Evolutionary conservation across 1,140 invertebrate genomes (phyloP).

Genomic region (Himalopsyche phryganea): DNA sequence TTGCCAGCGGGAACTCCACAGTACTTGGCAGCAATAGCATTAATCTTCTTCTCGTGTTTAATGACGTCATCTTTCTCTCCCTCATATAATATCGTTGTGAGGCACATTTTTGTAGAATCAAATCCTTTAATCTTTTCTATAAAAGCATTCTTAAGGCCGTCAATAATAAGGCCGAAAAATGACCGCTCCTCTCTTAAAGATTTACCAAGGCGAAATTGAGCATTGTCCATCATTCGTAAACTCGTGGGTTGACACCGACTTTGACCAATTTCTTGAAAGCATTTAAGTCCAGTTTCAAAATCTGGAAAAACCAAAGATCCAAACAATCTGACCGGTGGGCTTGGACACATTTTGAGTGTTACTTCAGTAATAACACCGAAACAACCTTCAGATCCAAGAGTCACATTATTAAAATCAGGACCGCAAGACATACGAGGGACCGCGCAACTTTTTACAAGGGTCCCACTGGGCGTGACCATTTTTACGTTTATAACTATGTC

Average conservation of each 20-base stretch:
- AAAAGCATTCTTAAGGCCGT: slow-evolving; percentile 63
- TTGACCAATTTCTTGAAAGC: slow-evolving; percentile 54
- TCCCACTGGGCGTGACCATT: slow-evolving; percentile 63
- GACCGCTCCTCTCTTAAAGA: slow-evolving; percentile 57
- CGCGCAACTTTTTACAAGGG: slow-evolving; percentile 59
- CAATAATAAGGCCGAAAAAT: slow-evolving; percentile 53
- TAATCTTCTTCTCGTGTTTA: slow-evolving; percentile 59
- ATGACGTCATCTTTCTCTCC: slow-evolving; percentile 56
- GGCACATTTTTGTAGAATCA: slow-evolving; percentile 59
- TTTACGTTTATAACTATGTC: slow-evolving; percentile 65
- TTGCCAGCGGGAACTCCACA: slow-evolving; percentile 62
- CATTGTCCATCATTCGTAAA: slow-evolving; percentile 69
- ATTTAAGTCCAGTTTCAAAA: slow-evolving; percentile 64
- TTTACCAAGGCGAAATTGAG: slow-evolving; percentile 70
- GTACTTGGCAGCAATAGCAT: slow-evolving; percentile 54
- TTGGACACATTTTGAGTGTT: slow-evolving; percentile 65
- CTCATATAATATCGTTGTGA: slow-evolving; percentile 71
- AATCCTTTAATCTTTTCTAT: slow-evolving; percentile 67
- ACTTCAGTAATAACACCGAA: slow-evolving; percentile 71
- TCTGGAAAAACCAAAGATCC: slow-evolving; percentile 69
- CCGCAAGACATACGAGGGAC: slow-evolving; percentile 64
- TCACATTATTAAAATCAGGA: slow-evolving; percentile 69
- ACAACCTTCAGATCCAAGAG: slow-evolving; percentile 72
- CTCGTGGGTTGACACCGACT: slow-evolving; percentile 68
- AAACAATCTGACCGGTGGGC: slow-evolving; percentile 61